Evolutionary conservation across 2,113 vertebrate species (phyloP).

Genomic region (Dascyllus trimaculatus): DNA sequence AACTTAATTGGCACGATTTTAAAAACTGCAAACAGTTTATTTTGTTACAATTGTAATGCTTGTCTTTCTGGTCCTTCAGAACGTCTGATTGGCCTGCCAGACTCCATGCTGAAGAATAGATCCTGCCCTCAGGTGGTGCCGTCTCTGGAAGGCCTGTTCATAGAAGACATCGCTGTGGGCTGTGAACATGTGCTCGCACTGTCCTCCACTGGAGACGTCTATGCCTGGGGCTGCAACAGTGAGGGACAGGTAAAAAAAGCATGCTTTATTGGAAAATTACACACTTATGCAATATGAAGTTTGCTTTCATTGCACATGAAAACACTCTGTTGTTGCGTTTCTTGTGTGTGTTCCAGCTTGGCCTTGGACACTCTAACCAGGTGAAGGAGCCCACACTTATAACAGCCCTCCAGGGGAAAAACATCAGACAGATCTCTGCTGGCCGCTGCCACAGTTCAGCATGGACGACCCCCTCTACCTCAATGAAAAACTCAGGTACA

Average conservation of each 20-base stretch:
- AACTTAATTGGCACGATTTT: neutral
- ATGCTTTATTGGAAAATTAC: neutral
- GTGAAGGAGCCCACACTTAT: conserved; percentile 85
- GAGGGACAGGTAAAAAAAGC: conserved; percentile 84
- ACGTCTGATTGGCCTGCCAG: conserved; percentile 86
- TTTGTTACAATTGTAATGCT: neutral
- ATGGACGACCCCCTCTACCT: conserved; percentile 85
- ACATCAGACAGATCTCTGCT: conserved; percentile 85
- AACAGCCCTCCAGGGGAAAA: conserved; percentile 82
- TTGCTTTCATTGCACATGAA: conserved; percentile 3
- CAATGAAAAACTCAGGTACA: conserved; percentile 83
- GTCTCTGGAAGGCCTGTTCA: conserved; percentile 83
- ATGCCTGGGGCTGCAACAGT: conserved; percentile 87
- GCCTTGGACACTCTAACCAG: conserved; percentile 83
- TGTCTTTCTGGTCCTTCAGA: conserved; percentile 66
- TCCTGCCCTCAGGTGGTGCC: conserved; percentile 86
- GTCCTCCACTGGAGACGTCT: conserved; percentile 85
- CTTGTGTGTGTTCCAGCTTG: conserved; percentile 74
- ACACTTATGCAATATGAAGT: neutral
- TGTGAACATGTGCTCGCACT: conserved; percentile 86
- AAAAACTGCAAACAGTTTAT: neutral
- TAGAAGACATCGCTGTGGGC: conserved; percentile 86
- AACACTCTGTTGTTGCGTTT: neutral
- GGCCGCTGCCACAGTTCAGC: conserved; percentile 87
- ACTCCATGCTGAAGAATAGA: conserved; percentile 86